Conservation (phyloP, 2,113 vertebrate genomes). For the Trematocara unimaculatum region DNA sequence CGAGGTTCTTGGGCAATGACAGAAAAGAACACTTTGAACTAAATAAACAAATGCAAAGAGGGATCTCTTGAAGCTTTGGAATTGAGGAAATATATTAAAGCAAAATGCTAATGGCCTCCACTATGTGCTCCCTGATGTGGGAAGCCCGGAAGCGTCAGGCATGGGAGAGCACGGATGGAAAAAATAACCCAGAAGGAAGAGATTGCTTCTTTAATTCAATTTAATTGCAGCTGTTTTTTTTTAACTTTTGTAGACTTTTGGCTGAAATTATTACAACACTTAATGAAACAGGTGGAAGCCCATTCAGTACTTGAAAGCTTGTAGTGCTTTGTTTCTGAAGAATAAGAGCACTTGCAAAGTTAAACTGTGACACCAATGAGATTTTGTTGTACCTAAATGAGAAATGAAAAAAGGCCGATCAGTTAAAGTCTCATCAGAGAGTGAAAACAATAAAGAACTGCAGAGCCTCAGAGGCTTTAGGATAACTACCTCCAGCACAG, state of each 20-base stretch:
- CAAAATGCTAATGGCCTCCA: constrained; percentile 52
- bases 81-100: constrained; percentile 53
- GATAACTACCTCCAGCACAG: not conserved
- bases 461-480: not conserved
- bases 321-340: not conserved
- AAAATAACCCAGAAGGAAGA: constrained; percentile 17
- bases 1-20: constrained; percentile 37
- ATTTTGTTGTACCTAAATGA: not conserved
- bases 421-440: not conserved
- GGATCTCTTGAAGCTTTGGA: constrained; percentile 48
- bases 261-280: constrained; percentile 6
- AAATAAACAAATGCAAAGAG: constrained; percentile 64
- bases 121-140: not conserved
- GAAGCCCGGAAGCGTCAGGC: constrained; percentile 10
- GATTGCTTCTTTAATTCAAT: constrained; percentile 36
- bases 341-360: not conserved
- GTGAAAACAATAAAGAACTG: not conserved
- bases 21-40: constrained; percentile 51
- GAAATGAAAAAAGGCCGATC: not conserved
- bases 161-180: not conserved
- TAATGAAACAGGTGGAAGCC: constrained; percentile 26
- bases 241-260: not conserved
- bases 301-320: not conserved
- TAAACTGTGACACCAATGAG: not conserved
- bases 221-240: not conserved